These are phyloP conservation scores for Hydropotes inermis DNA, from an alignment of 2,113 vertebrate species.

Conservation along the genomic window DNA sequence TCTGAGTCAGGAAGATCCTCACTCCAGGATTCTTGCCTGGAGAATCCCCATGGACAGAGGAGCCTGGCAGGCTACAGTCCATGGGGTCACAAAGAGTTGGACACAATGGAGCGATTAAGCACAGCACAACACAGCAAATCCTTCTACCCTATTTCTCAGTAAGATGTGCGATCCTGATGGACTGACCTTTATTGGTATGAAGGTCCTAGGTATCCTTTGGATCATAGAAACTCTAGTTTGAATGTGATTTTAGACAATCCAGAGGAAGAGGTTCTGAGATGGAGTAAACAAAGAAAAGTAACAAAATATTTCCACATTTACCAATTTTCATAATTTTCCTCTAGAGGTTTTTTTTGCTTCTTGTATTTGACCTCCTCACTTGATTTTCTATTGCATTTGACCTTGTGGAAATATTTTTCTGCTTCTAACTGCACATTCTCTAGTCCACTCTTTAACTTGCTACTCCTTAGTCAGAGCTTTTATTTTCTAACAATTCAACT, in stretches of 20 bases:
- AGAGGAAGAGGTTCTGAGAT: neutral
- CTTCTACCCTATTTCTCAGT: neutral
- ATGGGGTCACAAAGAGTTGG: neutral
- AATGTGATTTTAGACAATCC: neutral
- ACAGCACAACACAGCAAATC: neutral
- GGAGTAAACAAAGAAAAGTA: neutral
- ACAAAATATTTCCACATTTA: neutral
- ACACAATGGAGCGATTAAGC: neutral
- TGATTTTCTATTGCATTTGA: neutral
- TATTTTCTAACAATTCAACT: conserved; percentile 10
- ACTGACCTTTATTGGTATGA: neutral
- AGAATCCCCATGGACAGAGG: neutral
- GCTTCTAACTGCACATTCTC: neutral
- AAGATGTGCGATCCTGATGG: neutral
- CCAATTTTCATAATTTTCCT: neutral
- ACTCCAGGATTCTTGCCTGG: neutral
- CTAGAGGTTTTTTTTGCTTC: neutral
- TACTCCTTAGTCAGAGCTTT: neutral
- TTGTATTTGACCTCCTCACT: neutral
- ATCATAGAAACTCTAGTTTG: neutral
- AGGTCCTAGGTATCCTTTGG: neutral
- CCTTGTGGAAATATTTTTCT: neutral
- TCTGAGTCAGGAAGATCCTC: neutral
- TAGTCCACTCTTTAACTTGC: neutral
- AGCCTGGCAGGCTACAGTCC: neutral